Conservation (phyloP, 2,113 vertebrate species). For the Ibidorhyncha struthersii region DNA sequence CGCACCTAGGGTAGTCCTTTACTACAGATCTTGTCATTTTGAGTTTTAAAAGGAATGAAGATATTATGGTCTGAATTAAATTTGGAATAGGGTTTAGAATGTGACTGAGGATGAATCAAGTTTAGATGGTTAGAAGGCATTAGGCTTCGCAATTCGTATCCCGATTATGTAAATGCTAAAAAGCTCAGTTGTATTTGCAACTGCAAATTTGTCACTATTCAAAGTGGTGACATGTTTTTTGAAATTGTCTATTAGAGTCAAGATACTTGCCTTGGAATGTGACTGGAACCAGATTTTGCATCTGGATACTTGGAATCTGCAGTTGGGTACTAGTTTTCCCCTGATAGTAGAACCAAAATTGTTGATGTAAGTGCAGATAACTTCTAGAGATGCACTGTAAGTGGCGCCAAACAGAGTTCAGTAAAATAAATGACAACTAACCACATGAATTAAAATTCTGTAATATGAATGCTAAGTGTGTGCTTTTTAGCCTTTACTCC, state of each 20-base stretch:
- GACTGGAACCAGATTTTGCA: not conserved
- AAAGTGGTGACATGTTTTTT: not conserved
- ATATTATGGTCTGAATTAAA: not conserved
- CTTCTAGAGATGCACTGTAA: not conserved
- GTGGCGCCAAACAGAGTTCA: not conserved
- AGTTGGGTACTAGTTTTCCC: not conserved
- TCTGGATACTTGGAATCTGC: not conserved
- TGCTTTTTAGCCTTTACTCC: not conserved
- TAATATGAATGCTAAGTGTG: not conserved
- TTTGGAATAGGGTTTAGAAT: not conserved
- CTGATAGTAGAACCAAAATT: not conserved
- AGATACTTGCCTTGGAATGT: not conserved
- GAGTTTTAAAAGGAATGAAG: not conserved
- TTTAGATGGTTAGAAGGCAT: not conserved
- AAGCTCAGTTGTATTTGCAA: not conserved
- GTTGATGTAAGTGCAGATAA: not conserved
- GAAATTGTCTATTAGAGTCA: not conserved
- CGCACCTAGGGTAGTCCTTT: not conserved
- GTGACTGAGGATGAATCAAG: not conserved
- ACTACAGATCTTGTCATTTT: not conserved
- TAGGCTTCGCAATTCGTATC: not conserved
- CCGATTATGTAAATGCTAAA: not conserved
- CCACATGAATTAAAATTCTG: not conserved
- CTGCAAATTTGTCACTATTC: not conserved
- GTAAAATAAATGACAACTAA: not conserved